Evolutionary conservation across 2,113 vertebrate genomes (phyloP).

Genomic region (Balaenoptera acutorostrata): DNA sequence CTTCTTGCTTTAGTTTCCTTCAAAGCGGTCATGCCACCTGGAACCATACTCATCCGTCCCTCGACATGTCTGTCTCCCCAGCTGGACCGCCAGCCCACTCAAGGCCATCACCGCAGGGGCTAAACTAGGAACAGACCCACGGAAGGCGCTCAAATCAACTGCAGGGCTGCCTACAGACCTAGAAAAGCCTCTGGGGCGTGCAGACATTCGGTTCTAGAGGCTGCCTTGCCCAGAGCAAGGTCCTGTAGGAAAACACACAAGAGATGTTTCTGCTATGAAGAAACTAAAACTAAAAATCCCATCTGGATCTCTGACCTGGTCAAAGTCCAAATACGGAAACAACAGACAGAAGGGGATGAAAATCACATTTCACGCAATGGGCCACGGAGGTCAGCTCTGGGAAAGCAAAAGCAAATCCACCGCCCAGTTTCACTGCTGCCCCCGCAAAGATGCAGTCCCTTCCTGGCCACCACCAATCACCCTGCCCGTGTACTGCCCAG

Average conservation of each 20-base stretch:
- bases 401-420: fast-evolving
- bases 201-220: not conserved
- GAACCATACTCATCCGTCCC: fast-evolving
- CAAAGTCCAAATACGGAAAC: not conserved
- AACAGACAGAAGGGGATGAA: not conserved
- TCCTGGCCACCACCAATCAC: not conserved
- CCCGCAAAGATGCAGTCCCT: fast-evolving
- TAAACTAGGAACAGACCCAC: not conserved
- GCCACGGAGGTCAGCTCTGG: fast-evolving
- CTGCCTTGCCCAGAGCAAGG: not conserved
- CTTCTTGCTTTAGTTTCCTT: not conserved
- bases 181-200: fast-evolving
- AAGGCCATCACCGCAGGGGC: fast-evolving
- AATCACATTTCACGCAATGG: fast-evolving
- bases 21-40: no score
- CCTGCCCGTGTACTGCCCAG: fast-evolving
- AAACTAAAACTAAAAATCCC: not conserved
- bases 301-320: not conserved
- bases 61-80: not conserved
- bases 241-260: fast-evolving
- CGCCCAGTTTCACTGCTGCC: fast-evolving
- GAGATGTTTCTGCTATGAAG: fast-evolving
- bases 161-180: not conserved
- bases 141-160: not conserved
- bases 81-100: fast-evolving